Base-by-base conservation (phyloP, 1,140 invertebrate species). In the Penaeus vannamei region DNA sequence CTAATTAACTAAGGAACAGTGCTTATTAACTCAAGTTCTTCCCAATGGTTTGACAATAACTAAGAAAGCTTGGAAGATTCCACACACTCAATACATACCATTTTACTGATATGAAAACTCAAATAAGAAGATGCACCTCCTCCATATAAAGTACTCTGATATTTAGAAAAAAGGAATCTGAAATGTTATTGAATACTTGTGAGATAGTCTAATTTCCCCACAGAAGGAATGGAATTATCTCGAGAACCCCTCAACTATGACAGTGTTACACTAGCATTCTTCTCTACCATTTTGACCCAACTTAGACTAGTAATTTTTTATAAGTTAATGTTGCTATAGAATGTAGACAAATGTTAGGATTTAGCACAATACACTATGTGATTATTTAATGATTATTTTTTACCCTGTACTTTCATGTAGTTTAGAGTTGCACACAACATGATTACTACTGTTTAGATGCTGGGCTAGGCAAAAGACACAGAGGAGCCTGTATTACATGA, bases 361-460 rank as follows among this genome's bases (percentile, higher is more conserved):
- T 80, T 86, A 86, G 85, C 85, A 86, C 85, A 86, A 86, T 86
- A 86, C 85, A 86, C 76, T 64, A 80, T 86, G 85, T 86, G 85
- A 86, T 86, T 64, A 86, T 81, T 80, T 80, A 42, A 26, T 42
- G 36, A 86, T 46, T 86, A 86, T 79, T 86, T 86, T 80, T 76
- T 76, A n/a, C 19, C 72, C 72, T 76, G 60, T 46, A 84, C 53
- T 53, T 53, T 53, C 53, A 53, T 53, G 1, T 53, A 53, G 53
- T 53, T 53, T 53, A 53, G 53, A 53, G 53, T 53, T 53, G 53
- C 53, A 53, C 53, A 53, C 53, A 53, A 12, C 17, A 53, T 14
- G 53, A 17, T 14, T 53, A 53, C 8, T 5, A 53, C 53, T 53
- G 53, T 53, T 14, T 53, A 53, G 53, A 53, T 53, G 53, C 53